Evolutionary conservation across 2,888 invertebrate genomes (phyloP), one percentile per base, ranked within the genome.

Genomic region (Apodemia zela): DNA sequence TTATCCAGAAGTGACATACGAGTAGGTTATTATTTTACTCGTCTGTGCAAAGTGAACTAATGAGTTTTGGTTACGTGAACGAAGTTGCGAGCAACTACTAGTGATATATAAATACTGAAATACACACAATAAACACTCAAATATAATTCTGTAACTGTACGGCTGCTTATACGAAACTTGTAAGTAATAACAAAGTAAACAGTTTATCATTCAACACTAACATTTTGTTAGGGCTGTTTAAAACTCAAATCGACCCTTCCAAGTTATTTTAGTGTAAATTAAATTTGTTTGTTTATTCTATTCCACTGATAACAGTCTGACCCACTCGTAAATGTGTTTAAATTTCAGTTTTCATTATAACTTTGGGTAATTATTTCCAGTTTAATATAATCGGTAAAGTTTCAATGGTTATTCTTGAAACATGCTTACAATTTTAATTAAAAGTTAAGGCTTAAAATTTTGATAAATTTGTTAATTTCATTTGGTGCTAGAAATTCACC

Each of bases 281-380:
- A 51, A 51, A 51, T 17, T 54, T 54, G 54, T 54, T 54, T 54
- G 25, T 54, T 54, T 54, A 54, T 54, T 54, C 21, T 54, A 54
- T 54, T 54, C 54, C 54, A 54, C 54, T 54, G 54, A 54, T 54
- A 54, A 54, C 21, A 54, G 54, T 25, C 54, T 54, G 54, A 54
- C 54, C 54, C 54, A 54, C 54, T 25, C 21, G 18, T 13, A 54
- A 54, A 54, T 21, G 54, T 54, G 25, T 54, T 54, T 54, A 54
- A 25, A 54, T 54, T 54, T 54, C 54, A 21, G 54, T 54, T 54
- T 54, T 54, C 54, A 54, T 54, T 54, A 54, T 54, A 54, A 54
- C 54, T 54, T 54, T 15, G 13, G 13, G 25, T 54, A 54, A 54
- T 54, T 25, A 54, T 54, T 54, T 54, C 5, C 13, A 54, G 54